phyloP scores from a whole-genome alignment of 2,113 vertebrate genomes.

The Grantiella picta region DNA sequence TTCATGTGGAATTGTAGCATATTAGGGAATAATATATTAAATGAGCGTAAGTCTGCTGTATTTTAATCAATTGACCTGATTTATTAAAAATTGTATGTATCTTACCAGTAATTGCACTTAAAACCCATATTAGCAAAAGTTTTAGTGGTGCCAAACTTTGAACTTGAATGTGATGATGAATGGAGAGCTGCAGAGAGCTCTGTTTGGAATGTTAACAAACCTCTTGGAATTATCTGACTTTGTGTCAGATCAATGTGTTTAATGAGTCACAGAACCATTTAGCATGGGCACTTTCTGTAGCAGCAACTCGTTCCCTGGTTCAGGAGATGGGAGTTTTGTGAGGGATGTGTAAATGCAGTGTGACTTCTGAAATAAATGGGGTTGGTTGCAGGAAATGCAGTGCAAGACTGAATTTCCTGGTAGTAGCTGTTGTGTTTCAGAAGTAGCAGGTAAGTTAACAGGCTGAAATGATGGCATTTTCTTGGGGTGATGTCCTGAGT shows the following conservation, averaged over 20 bases:
- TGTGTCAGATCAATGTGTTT: slow-evolving; percentile 62
- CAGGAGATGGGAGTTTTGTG: slow-evolving; percentile 13
- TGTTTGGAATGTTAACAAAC: slow-evolving; percentile 56
- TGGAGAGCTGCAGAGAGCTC: slow-evolving; percentile 40
- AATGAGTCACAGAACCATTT: slow-evolving; percentile 47
- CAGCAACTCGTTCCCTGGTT: slow-evolving; percentile 30
- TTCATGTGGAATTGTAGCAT: background rate
- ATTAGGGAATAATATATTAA: background rate
- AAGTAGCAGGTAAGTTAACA: background rate
- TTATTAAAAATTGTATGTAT: slow-evolving; percentile 20
- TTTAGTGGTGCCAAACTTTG: slow-evolving; percentile 25
- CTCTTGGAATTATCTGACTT: slow-evolving; percentile 52
- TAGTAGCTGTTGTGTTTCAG: background rate
- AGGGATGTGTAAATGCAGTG: slow-evolving; percentile 7
- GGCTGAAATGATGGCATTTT: background rate
- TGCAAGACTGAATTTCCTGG: background rate
- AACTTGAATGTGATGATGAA: slow-evolving; percentile 52
- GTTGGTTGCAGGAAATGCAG: background rate
- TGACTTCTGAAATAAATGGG: slow-evolving; percentile 17
- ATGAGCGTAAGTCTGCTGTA: slow-evolving; percentile 40
- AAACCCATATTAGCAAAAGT: slow-evolving; percentile 23
- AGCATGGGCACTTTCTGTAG: background rate
- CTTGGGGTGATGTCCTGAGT: background rate
- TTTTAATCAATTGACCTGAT: slow-evolving; percentile 46
- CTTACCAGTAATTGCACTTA: slow-evolving; percentile 51